Evolutionary conservation across 2,888 invertebrate genomes (phyloP), one percentile per base, ranked within the genome.

Genomic region (Biston stratarius): DNA sequence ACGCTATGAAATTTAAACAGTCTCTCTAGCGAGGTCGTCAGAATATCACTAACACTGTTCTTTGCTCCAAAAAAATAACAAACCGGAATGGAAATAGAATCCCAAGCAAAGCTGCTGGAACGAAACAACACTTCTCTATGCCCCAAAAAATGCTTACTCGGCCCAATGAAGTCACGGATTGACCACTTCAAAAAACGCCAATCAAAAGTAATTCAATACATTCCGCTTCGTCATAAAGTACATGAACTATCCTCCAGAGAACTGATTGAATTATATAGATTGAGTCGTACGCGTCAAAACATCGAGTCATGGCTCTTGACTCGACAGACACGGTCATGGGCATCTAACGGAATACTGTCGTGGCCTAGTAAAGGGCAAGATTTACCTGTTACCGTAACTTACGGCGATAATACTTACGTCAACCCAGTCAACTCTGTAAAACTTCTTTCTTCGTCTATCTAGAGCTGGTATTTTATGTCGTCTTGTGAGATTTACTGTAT

Each of bases 291-390:
- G 51, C 59, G 59, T 69, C 63, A 65, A 61, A 61, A 67, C 67
- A 66, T 34, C 55, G 24, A 69, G 65, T 73, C 67, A 71, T 61
- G 61, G 62, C 44, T 49, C 49, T 82, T 76, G 45, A 34, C 52
- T 83, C 77, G 49, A 34, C 48, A 62, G 67, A 62, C 80, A 75
- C 87, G 90, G 91, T 91, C 92, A 92, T 84, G 91, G 92, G 79
- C 92, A 82, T 75, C 58, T 92, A 92, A 92, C 92, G 89, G 92
- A 77, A 80, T 73, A 69, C 77, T 66, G 74, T 52, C 60, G 63
- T 82, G 92, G 86, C 91, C 92, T 86, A 91, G 85, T 83, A 85
- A 88, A 89, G 87, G 92, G 88, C 77, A 78, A 79, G 77, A 79
- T 76, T 80, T 80, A 77, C 76, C 51, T 59, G 64, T 67, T 71